phyloP scores from a whole-genome alignment of 2,113 vertebrate species.

The Merops nubicus region DNA sequence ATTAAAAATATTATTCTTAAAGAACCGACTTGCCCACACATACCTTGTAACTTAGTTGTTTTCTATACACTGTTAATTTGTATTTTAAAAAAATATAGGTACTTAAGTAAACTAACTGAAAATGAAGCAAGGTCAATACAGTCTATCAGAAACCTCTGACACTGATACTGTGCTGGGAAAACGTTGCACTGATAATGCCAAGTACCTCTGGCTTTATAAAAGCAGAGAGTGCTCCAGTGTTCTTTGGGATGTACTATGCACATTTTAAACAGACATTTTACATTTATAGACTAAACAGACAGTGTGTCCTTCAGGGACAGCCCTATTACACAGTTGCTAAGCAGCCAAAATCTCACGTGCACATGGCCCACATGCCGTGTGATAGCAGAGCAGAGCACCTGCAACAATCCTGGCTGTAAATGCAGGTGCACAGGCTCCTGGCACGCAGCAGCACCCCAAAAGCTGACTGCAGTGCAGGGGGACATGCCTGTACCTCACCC shows the following conservation, averaged over 20 bases:
- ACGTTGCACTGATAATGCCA: neutral
- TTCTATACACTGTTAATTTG: neutral
- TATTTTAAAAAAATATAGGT: neutral
- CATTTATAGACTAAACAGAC: conserved; percentile 16
- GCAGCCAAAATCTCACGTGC: neutral
- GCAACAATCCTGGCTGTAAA: neutral
- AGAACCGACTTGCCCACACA: neutral
- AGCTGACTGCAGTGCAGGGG: neutral
- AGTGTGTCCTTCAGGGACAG: neutral
- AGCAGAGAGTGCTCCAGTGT: neutral
- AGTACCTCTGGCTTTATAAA: neutral
- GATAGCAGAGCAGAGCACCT: fast-evolving
- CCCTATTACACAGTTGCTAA: neutral
- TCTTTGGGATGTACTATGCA: neutral
- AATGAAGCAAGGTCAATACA: neutral
- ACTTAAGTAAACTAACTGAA: neutral
- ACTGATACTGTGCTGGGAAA: neutral
- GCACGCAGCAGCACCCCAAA: neutral
- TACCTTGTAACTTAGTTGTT: neutral
- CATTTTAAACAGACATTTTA: neutral
- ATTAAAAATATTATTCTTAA: neutral
- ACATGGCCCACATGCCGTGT: neutral
- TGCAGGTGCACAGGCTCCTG: neutral
- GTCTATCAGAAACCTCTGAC: neutral
- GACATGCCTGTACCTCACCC: neutral